Conservation (phyloP, 2,888 invertebrate genomes). For the Diarsia mendica region DNA sequence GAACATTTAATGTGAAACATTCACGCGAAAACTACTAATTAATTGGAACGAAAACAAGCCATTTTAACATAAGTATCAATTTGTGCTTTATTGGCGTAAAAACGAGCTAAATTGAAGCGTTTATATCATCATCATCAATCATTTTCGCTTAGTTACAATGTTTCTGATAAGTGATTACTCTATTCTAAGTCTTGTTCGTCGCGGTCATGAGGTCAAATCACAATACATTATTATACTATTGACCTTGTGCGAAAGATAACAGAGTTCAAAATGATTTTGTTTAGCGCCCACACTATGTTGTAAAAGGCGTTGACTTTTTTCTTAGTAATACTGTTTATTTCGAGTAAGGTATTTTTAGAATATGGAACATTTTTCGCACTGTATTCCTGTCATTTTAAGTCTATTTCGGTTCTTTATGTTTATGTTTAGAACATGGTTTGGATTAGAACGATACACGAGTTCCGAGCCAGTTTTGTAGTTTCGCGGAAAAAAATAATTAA, state of each 20-base stretch:
- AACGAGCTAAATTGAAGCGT: not conserved
- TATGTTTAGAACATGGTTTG: conserved; percentile 26
- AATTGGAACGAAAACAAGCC: conserved; percentile 11
- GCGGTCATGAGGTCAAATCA: conserved; percentile 35
- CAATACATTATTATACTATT: conserved; percentile 36
- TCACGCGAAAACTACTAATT: conserved; percentile 28
- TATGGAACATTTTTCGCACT: not conserved
- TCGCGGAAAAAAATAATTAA: not conserved
- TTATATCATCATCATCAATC: conserved; percentile 11
- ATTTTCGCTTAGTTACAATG: conserved; percentile 9
- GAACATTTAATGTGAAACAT: conserved; percentile 18
- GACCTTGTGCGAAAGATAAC: conserved; percentile 44
- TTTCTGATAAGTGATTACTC: conserved; percentile 29
- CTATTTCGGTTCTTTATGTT: not conserved
- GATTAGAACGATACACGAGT: not conserved
- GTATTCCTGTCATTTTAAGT: not conserved
- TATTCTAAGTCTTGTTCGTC: conserved; percentile 21
- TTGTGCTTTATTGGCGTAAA: conserved; percentile 12
- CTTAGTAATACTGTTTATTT: not conserved
- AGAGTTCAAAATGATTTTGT: conserved; percentile 31
- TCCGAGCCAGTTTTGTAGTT: not conserved
- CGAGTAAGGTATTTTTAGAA: conserved; percentile 13
- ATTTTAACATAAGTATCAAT: conserved; percentile 10
- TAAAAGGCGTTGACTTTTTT: conserved; percentile 10
- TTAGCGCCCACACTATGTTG: not conserved